Base-by-base conservation (phyloP, 2,113 vertebrate species). In the Aegypius monachus region DNA sequence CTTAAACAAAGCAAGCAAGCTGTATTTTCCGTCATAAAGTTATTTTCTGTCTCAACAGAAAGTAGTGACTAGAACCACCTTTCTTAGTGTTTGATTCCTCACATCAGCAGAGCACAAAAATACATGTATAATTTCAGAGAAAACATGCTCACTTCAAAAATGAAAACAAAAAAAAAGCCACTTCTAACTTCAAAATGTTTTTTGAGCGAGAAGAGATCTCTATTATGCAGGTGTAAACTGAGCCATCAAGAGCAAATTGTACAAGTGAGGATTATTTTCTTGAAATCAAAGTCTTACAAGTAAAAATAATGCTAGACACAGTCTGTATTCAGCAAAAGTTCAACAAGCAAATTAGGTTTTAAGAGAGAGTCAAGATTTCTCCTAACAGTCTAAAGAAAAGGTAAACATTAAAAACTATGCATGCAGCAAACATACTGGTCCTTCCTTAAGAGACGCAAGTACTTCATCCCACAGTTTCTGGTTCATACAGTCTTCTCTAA, bases 401-500 rank as follows among this genome's bases (percentile, higher is more conserved):
- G 7, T 25, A 75, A 96, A 72, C 36, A 67, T 56, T 29, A 47
- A 91, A 83, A 92, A 75, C 11, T 16, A 53, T 22, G 26, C 78
- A 96, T 70, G 67, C 11, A 78, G 63, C 42, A 96, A 96, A 98
- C 98, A 71, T 99, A 99, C 99, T 96, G 99, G 99, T 96, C 99
- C 99, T 98, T 99, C 99, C 95, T 98, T 98, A 55, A 99, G 99
- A 92, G 98, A 98, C 82, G 97, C 98, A 96, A 99, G 98, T 88
- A 99, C 99, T 98, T 99, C 99, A 96, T 99, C 99, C 99, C 99
- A 99, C 36, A 99, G 96, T 94, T 99, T 99, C 98, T 98, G 99
- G 97, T 99, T 99, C 95, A 98, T 98, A n/a, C 97, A 97, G 86
- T 99, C 99, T 97, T 99, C 99, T 92, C 95, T 98, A 91, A 99